Evolutionary conservation across 2,888 invertebrate species (phyloP).

Genomic region (Aspidapion aeneum): DNA sequence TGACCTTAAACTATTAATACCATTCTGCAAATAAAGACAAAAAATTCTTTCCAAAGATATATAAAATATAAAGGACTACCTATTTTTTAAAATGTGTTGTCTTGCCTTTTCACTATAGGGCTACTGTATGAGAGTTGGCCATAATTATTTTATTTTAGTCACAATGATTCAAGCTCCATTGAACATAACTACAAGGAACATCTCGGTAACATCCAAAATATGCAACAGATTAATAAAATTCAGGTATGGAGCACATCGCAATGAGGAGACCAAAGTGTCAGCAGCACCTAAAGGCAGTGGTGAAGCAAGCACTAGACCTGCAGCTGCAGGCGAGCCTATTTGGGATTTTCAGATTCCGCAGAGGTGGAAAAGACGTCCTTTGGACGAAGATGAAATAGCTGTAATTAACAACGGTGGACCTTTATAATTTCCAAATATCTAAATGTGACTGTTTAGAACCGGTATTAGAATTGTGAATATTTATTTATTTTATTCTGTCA

Average conservation of each 20-base stretch:
- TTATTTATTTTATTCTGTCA: too few relatives aligned
- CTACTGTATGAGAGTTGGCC: too few relatives aligned
- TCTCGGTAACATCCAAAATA: conserved; percentile 35
- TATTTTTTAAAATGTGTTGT: too few relatives aligned
- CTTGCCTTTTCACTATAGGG: too few relatives aligned
- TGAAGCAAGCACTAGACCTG: neutral
- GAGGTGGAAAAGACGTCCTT: conserved; percentile 39
- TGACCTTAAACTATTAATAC: too few relatives aligned
- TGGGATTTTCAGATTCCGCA: conserved; percentile 45
- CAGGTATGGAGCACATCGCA: conserved; percentile 38
- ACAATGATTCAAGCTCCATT: neutral
- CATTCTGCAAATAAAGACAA: too few relatives aligned
- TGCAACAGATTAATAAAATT: conserved; percentile 42
- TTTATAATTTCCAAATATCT: conserved; percentile 24
- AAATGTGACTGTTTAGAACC: too few relatives aligned
- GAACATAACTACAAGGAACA: conserved; percentile 29
- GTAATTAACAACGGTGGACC: conserved; percentile 46
- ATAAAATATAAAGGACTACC: too few relatives aligned
- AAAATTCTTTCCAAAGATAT: too few relatives aligned
- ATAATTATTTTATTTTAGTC: too few relatives aligned
- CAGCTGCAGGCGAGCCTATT: conserved; percentile 31
- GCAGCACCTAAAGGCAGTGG: neutral
- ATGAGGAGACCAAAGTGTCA: conserved; percentile 29
- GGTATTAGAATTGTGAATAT: too few relatives aligned
- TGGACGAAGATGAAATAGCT: conserved; percentile 44